Percentiles rank a stretch among this genome's conserved stretches.
These are phyloP conservation scores for Spialia ferax DNA, from an alignment of 2,888 invertebrate species.

Conservation along the genomic window DNA sequence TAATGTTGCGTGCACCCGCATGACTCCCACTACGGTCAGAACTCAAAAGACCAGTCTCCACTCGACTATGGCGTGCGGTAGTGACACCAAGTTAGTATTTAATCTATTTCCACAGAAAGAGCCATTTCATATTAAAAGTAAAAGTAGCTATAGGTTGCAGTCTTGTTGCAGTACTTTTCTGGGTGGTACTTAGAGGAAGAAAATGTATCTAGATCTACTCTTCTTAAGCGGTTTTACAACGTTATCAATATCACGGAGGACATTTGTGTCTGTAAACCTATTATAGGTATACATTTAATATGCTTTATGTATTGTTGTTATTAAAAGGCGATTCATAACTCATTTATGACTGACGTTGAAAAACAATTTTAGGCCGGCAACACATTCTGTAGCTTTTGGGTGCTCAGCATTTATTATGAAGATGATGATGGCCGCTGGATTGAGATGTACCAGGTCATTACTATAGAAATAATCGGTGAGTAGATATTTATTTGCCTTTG, in stretches of 20 bases:
- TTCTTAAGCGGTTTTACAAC: too few species aligned
- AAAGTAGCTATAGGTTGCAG: conserved; percentile 53
- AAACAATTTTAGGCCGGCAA: too few species aligned
- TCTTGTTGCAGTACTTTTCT: background rate
- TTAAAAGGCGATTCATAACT: too few species aligned
- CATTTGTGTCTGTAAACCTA: too few species aligned
- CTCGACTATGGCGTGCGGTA: conserved; percentile 55
- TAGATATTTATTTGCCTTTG: background rate
- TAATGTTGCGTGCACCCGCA: conserved; percentile 51
- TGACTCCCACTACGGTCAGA: conserved; percentile 40
- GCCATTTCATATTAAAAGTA: conserved; percentile 62
- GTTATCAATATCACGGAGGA: too few species aligned
- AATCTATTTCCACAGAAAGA: conserved; percentile 42
- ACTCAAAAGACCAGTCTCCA: conserved; percentile 53
- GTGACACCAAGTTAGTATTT: conserved; percentile 45
- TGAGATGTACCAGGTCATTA: conserved; percentile 71
- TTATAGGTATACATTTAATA: too few species aligned
- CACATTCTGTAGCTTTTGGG: too few species aligned
- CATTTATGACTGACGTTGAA: too few species aligned
- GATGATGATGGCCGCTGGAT: too few species aligned
- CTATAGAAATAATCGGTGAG: conserved; percentile 68
- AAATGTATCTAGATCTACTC: too few species aligned
- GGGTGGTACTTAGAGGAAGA: conserved; percentile 20
- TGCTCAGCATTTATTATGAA: too few species aligned
- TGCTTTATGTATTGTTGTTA: too few species aligned